Conservation (phyloP, 2,113 vertebrate genomes). For the Entomyzon cyanotis region DNA sequence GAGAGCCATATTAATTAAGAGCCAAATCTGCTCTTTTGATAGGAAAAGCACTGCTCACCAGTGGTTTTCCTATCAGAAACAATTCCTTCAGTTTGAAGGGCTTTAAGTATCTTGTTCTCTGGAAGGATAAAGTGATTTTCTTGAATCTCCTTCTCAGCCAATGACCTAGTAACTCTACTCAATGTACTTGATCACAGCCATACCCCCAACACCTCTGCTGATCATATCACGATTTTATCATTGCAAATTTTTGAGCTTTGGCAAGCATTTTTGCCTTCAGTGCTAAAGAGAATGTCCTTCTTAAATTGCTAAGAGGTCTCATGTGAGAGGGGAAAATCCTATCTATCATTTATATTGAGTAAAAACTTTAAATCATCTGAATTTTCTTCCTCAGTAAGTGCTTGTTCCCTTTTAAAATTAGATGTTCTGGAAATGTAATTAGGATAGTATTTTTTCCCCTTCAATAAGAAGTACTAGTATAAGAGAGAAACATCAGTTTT, state of each 20-base stretch:
- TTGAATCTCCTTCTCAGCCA: not conserved
- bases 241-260: not conserved
- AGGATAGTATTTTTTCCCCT: not conserved
- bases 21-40: not conserved
- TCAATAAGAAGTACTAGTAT: not conserved
- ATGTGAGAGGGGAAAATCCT: not conserved
- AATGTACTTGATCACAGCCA: not conserved
- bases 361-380: not conserved
- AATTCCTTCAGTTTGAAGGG: not conserved
- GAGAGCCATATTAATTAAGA: not conserved
- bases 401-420: not conserved
- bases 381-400: not conserved
- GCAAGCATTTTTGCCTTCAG: not conserved
- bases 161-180: not conserved
- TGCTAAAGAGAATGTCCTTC: not conserved
- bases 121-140: not conserved
- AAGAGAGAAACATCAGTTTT: conserved; percentile 25
- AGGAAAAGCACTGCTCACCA: not conserved
- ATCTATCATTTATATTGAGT: not conserved
- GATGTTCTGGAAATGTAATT: conserved; percentile 35
- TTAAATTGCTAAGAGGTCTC: not conserved
- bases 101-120: not conserved
- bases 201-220: not conserved
- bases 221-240: not conserved
- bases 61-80: not conserved